Evolutionary conservation across 2,797 vertebrate genomes (phyloP), one percentile per base, ranked within the genome.

Genomic region (Smutsia temminckii): DNA sequence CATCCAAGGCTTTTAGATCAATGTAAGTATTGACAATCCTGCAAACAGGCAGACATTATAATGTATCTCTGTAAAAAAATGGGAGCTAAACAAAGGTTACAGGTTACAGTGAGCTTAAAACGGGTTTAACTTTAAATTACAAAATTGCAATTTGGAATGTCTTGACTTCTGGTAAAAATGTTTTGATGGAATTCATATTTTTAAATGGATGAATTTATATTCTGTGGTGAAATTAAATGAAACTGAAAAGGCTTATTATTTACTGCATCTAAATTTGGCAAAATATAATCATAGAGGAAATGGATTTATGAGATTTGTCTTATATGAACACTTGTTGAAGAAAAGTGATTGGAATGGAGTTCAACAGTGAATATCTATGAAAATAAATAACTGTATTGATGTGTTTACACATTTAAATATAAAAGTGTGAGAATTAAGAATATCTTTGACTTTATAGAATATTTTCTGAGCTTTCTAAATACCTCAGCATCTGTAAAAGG

Each of bases 1-100:
- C 17, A 63, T 89, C 46, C 42, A 74, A 57, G 69, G 64, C 59
- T 94, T 91, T 95, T 63, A 79, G 23, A 14, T 12, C 84, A 95
- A 90, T 69, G 20, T 46, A 64, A 77, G 84, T 84, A 90, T 75
- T 92, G 63, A 95, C 27, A 74, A 25, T 64, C 66, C 61, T 66
- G 16, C 17, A 72, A 92, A 83, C 55, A 55, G 34, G 18, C 34
- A 80, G 37, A 32, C 7, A 69, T 21, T 66, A 27, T 32, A 46
- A 71, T 68, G 10, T 23, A 59, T 72, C 66, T 40, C 29, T 78
- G 29, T 72, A 53, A 79, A 87, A 84, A 53, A 8, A 61, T 37
- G 32, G 16, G 25, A 71, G 23, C 34, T 66, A 74, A 81, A 71
- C 8, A 85, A 51, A 61, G 17, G 3, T 20, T 89, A 40, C 14